Percentiles rank a stretch among this genome's conserved stretches.
These are phyloP conservation scores for Peucedramus taeniatus DNA, from an alignment of 2,113 vertebrate species.

Conservation along the genomic window DNA sequence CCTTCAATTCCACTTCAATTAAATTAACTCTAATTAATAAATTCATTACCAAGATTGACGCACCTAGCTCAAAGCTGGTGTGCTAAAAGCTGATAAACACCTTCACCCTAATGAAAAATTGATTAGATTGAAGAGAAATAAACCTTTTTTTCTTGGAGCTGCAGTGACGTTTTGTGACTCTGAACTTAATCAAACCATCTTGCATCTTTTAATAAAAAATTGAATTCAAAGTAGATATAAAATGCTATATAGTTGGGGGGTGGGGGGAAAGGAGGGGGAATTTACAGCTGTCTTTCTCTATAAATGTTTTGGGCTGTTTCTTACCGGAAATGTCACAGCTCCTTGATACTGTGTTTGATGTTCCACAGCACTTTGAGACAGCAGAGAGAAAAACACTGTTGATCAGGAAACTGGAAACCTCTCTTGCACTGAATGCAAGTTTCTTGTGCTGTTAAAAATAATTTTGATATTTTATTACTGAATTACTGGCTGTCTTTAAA, in stretches of 20 bases:
- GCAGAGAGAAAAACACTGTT: background rate
- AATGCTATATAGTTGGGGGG: background rate
- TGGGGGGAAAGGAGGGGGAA: background rate
- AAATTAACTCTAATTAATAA: constrained; percentile 99
- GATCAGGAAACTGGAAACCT: background rate
- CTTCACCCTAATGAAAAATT: constrained; percentile 99
- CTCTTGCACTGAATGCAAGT: background rate
- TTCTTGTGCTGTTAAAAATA: constrained; percentile 25
- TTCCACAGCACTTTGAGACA: background rate
- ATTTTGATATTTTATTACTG: background rate
- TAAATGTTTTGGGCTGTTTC: background rate
- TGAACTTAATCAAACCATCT: constrained; percentile 77
- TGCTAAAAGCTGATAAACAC: constrained; percentile 99
- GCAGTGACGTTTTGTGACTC: constrained; percentile 58
- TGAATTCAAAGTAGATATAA: constrained; percentile 67
- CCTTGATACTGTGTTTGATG: background rate
- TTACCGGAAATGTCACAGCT: background rate
- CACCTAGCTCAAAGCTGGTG: constrained; percentile 83
- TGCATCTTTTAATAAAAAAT: constrained; percentile 75
- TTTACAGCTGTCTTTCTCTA: background rate
- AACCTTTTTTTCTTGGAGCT: constrained; percentile 59
- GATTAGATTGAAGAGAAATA: constrained; percentile 89
- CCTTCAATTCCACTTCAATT: constrained; percentile 90
- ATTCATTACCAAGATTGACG: constrained; percentile 88
- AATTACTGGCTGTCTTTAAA: constrained; percentile 10